These are phyloP conservation scores for Petromus typicus DNA, from an alignment of 2,113 vertebrate genomes.

Conservation along the genomic window DNA sequence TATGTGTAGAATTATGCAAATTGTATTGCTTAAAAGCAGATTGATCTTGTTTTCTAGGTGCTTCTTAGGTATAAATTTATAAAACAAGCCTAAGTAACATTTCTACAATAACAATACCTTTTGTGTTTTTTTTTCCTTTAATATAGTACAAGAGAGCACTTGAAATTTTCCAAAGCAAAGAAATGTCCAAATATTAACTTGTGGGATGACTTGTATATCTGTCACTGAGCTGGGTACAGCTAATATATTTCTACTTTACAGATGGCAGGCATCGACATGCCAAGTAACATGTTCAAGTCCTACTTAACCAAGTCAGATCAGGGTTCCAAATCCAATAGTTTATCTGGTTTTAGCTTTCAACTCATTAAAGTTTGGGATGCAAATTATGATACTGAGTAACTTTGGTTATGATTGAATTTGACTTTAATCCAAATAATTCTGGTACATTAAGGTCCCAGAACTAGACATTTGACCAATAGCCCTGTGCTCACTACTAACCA, in stretches of 20 bases:
- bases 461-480: neutral
- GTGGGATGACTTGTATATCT: neutral
- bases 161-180: neutral
- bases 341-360: neutral
- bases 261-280: neutral
- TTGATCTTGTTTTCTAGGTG: neutral
- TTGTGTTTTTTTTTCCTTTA: neutral
- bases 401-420: neutral
- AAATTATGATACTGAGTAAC: neutral
- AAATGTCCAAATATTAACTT: neutral
- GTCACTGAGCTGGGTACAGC: neutral
- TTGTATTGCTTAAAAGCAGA: neutral
- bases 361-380: neutral
- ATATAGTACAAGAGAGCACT: neutral
- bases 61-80: neutral
- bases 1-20: neutral
- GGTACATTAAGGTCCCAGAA: neutral
- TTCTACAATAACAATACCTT: neutral
- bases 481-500: neutral
- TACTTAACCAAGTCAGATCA: neutral
- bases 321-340: neutral
- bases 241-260: neutral
- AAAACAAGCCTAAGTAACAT: neutral
- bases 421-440: constrained; percentile 14
- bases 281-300: neutral